Evolutionary conservation across 2,113 vertebrate species (phyloP), one percentile per base, ranked within the genome.

Genomic region (Hipposideros armiger): DNA sequence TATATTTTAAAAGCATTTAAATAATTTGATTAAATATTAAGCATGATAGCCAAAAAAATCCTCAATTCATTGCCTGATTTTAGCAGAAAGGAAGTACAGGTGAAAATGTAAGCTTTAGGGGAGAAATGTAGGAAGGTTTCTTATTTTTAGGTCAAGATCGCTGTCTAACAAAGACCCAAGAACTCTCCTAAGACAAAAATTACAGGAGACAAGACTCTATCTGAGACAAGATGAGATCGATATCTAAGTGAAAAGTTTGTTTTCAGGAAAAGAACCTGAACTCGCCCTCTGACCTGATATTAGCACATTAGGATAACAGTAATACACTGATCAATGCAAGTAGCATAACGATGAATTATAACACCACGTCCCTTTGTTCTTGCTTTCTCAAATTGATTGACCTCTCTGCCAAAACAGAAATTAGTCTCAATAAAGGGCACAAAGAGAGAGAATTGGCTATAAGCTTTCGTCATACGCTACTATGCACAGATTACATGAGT

Each of bases 11-110:
- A 36, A 96, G 69, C 91, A 96, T 97, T 98, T 98, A 86, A 81
- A 64, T 96, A 97, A 98, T 94, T 90, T 87, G 95, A 98, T 97
- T 97, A 97, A 97, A 91, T 80, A 96, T 52, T 95, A 81, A 96
- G 82, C 36, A 82, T 88, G 66, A 95, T 54, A 95, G 73, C 70
- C 10, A n/a, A 73, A 96, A 95, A 95, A 77, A 94, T 15, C 52
- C 0, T 2, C 16, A 76, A 78, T 96, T 97, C 67, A 88, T 72
- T 92, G 5, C 52, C 83, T 80, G 83, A 30, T 96, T 98, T 98
- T 73, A 96, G 58, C 78, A 84, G 70, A 96, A 95, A 95, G 11
- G 19, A 97, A 94, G 32, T 54, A n/a, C 96, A 52, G 22, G 14
- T 42, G 50, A 96, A 82, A 62, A 89, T 86, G 87, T 90, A 62